Base-by-base conservation (phyloP, 2,888 invertebrate species). In the Mythimna loreyi region DNA sequence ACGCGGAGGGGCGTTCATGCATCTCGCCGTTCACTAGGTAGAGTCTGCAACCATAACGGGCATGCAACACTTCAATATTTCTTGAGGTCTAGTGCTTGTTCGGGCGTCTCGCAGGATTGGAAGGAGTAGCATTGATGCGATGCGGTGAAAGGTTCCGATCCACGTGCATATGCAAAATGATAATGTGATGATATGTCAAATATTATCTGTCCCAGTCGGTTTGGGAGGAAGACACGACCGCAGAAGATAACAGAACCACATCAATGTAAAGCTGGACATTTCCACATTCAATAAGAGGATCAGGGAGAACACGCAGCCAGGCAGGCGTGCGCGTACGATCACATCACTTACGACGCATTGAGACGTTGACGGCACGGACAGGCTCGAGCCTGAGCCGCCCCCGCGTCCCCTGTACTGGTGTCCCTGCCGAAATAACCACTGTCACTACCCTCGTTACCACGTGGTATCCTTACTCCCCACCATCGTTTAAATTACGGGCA, bases 301-400 rank as follows among this genome's bases (percentile, higher is more conserved):
- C 81, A 83, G 91, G 90, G 64, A 88, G 86, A 81, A 68, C 85
- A 90, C 91, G 91, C 90, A 89, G 91, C 89, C 90, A 90, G 88
- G 89, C 88, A 87, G 90, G 87, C 88, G 85, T 86, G 87, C 91
- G 87, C 86, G 78, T 75, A 78, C 72, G 72, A 81, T 86, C 84
- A 89, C 89, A 90, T 95, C 93, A 97, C 97, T 97, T 97, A 97
- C 97, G 93, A 96, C 97, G 96, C 96, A 96, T 91, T 96, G 97
- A 90, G 97, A 97, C 92, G 97, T 96, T 91, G 97, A 97, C 94
- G 98, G 98, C 96, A 98, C 98, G 96, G 98, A 98, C 94, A 98
- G 97, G 96, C 97, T 98, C 96, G 98, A 98, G 97, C 98, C 98
- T 96, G 97, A 97, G 90, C 97, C 96, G 96, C 97, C 97, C 88